Conservation (phyloP, 1,140 invertebrate genomes). For the Drosophila orena region DNA sequence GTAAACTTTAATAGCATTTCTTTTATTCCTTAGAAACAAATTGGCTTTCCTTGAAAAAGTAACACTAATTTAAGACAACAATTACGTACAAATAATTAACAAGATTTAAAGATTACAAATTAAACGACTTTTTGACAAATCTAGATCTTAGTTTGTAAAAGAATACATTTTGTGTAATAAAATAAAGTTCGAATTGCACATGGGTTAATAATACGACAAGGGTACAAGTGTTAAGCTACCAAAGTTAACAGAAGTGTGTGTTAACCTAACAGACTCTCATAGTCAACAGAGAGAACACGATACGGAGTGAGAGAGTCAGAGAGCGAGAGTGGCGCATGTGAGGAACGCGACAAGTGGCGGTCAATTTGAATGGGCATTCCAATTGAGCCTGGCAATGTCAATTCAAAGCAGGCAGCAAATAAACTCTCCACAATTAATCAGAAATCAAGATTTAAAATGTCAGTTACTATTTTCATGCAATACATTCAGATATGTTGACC, state of each 20-base stretch:
- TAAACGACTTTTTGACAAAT: no score
- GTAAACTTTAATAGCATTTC: no score
- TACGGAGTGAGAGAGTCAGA: background rate
- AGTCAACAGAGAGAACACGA: conserved; percentile 16
- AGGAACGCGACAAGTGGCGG: conserved; percentile 46
- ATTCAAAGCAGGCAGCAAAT: background rate
- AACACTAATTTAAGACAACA: no score
- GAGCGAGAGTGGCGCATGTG: conserved; percentile 13
- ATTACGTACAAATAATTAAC: no score
- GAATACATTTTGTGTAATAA: background rate
- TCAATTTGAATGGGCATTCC: conserved; percentile 26
- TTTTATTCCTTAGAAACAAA: no score
- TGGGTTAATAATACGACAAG: background rate
- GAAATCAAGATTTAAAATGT: background rate
- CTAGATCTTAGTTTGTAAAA: background rate
- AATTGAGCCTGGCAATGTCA: conserved; percentile 12
- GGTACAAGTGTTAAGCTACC: background rate
- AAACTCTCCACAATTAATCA: background rate
- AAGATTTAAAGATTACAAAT: no score
- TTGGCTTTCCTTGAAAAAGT: no score
- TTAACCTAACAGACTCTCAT: conserved; percentile 5
- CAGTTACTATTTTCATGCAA: no score
- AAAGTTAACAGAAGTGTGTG: conserved; percentile 22
- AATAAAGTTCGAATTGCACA: background rate
- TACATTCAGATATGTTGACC: background rate